Evolutionary conservation across 2,888 invertebrate genomes (phyloP).

Genomic region (Biston betularia): DNA sequence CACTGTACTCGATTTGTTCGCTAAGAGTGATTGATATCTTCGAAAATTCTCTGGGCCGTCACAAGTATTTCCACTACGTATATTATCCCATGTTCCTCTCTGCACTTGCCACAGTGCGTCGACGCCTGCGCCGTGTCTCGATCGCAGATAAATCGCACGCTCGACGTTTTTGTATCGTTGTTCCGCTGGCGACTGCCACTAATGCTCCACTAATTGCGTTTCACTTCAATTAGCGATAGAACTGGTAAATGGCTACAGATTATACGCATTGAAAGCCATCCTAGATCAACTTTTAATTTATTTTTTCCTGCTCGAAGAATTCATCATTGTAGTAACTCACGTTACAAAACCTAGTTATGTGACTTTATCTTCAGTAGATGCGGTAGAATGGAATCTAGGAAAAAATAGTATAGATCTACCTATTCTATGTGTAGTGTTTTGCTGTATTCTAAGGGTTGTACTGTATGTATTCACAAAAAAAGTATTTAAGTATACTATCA

Average conservation of each 20-base stretch:
- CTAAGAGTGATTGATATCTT: too few relatives aligned
- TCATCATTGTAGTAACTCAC: background rate
- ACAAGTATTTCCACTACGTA: background rate
- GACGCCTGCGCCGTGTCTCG: slow-evolving; percentile 13
- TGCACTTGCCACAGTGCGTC: background rate
- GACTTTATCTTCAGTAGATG: too few relatives aligned
- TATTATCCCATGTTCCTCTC: background rate
- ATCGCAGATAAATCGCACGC: slow-evolving; percentile 27
- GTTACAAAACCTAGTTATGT: too few relatives aligned
- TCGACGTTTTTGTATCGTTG: slow-evolving; percentile 27
- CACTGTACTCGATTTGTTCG: too few relatives aligned
- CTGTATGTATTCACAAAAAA: too few relatives aligned
- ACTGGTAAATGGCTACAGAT: slow-evolving; percentile 1
- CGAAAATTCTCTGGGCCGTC: background rate
- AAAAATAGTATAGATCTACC: too few relatives aligned
- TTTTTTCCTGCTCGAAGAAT: background rate
- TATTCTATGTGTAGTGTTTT: too few relatives aligned
- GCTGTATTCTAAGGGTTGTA: too few relatives aligned
- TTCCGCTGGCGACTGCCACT: slow-evolving; percentile 28
- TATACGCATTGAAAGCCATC: background rate
- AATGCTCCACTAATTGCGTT: slow-evolving; percentile 36
- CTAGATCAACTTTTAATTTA: background rate
- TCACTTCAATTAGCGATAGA: slow-evolving; percentile 38
- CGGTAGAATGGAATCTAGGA: background rate
- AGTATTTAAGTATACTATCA: too few relatives aligned